Evolutionary conservation across 1,140 invertebrate species (phyloP), one percentile per base, ranked within the genome.

Genomic region (Drosophila pectinifera): DNA sequence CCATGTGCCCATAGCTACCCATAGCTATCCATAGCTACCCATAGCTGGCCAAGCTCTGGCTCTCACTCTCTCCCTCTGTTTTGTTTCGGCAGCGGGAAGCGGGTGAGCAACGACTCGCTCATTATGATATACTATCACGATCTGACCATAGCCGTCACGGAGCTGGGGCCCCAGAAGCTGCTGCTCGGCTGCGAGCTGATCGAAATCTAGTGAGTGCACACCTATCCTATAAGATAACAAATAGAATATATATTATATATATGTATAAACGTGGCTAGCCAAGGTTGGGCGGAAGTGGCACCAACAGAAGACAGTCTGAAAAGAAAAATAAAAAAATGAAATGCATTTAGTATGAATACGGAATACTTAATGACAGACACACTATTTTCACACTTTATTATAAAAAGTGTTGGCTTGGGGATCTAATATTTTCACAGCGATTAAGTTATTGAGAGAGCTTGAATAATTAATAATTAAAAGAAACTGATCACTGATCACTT

Each of bases 101-200:
- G 95, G 43, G 91, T 95, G 4, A 93, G 89, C 48, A 94, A 95
- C 76, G 94, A 95, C 57, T 95, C 95, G 10, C 92, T 95, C 28
- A 91, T 94, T 42, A 95, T 96, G 94, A 95, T 96, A 54, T 97
- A 96, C 88, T 95, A 95, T 91, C 94, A 96, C 91, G 96, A 97
- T 80, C 95, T 96, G 92, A 96, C 96, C 1, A 95, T 97, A 16
- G 96, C 96, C 4, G 94, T 97, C 7, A 94, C 96, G 6, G 96
- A 97, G 83, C 93, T 96, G 36, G 95, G 95, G 4, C 92, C 93
- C 26, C 92, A 94, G 62, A 95, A 95, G 79, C 92, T 96, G 62
- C 92, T 96, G 11, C 93, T 95, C 18, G 95, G 96, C 80, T 97
- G 96, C 86, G 95, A 97, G 92, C 93, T 97, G 61, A 96, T 97